phyloP scores from a whole-genome alignment of 37 sponge, comb jelly and placozoan species.

The Beroe ovata region DNA sequence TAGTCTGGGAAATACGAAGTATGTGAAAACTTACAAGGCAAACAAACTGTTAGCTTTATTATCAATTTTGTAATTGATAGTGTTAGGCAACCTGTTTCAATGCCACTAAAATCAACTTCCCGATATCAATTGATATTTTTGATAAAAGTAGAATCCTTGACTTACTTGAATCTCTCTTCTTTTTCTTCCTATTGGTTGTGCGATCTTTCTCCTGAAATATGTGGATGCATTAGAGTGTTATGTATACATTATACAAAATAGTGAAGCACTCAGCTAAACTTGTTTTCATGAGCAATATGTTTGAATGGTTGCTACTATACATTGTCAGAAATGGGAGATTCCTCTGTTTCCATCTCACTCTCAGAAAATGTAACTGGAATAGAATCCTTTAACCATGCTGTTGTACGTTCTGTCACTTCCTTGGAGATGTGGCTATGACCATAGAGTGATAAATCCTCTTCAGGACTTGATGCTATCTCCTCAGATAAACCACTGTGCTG shows the following conservation, averaged over 20 bases:
- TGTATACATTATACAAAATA: too few species aligned
- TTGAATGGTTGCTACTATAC: too few species aligned
- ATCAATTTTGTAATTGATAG: too few species aligned
- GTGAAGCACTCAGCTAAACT: too few species aligned
- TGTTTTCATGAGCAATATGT: too few species aligned
- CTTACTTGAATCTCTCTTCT: neutral
- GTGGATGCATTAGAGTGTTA: too few species aligned
- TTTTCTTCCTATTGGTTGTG: neutral
- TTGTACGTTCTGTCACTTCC: neutral
- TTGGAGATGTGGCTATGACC: neutral
- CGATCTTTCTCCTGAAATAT: neutral
- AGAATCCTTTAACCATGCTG: conserved; percentile 12
- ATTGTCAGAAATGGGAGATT: neutral
- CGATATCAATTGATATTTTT: too few species aligned
- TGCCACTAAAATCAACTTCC: too few species aligned
- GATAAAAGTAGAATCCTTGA: too few species aligned
- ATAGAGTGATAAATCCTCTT: neutral
- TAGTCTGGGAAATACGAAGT: conserved; percentile 34
- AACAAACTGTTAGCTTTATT: too few species aligned
- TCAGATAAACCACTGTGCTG: neutral
- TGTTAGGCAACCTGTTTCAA: too few species aligned
- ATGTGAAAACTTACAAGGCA: too few species aligned
- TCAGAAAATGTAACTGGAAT: conserved; percentile 16
- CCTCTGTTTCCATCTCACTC: conserved; percentile 41
- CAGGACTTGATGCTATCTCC: conserved; percentile 41